These are phyloP conservation scores for Sinella curviseta DNA, from an alignment of 1,140 invertebrate genomes.

Conservation along the genomic window DNA sequence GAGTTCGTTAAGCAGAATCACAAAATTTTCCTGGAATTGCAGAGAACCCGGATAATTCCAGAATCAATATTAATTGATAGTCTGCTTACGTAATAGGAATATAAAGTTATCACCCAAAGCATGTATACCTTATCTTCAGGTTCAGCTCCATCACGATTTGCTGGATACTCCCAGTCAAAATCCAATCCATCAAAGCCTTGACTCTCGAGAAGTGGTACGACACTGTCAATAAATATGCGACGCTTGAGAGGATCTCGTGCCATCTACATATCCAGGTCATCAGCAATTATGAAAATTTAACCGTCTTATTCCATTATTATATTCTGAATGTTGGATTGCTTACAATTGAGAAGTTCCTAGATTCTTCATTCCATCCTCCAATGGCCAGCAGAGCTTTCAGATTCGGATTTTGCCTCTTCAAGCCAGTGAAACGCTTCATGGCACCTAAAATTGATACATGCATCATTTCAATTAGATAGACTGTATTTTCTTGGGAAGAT, in stretches of 20 bases:
- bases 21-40: constrained; percentile 54
- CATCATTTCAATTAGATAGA: no score
- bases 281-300: no score
- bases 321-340: no score
- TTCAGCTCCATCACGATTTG: constrained; percentile 52
- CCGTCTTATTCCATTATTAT: no score
- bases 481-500: no score
- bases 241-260: constrained; percentile 52
- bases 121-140: constrained; percentile 15
- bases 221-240: constrained; percentile 63
- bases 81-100: neutral
- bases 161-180: constrained; percentile 59
- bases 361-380: constrained; percentile 74
- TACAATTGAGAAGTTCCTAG: constrained; percentile 67
- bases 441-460: no score
- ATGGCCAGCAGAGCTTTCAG: constrained; percentile 70
- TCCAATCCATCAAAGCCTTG: constrained; percentile 56
- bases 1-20: constrained; percentile 58
- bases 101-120: neutral
- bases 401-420: constrained; percentile 63
- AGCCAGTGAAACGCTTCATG: constrained; percentile 57
- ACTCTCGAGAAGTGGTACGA: constrained; percentile 58
- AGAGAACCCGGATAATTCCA: no score
- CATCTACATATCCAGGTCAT: no score
- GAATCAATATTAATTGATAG: constrained; percentile 20